phyloP scores from a whole-genome alignment of 2,888 invertebrate species.

The Salticus scenicus region DNA sequence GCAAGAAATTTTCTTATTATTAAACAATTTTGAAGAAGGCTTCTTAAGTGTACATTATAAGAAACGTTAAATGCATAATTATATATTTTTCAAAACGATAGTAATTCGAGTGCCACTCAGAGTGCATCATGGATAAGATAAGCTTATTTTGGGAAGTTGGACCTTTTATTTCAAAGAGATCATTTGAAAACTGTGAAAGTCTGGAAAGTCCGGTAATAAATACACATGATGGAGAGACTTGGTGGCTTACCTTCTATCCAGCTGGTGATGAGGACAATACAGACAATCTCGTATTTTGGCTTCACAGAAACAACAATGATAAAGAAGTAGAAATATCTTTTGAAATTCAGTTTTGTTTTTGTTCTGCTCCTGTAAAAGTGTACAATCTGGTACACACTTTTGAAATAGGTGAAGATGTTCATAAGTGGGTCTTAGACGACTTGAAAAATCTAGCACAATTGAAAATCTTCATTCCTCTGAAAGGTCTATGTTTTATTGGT shows the following conservation, averaged over 20 bases:
- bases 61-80: no score
- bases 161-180: not conserved
- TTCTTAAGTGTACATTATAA: no score
- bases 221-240: not conserved
- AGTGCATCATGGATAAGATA: not conserved
- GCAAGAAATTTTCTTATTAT: no score
- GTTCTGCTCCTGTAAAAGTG: conserved; percentile 21
- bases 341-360: conserved; percentile 33
- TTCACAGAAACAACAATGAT: conserved; percentile 11
- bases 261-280: conserved; percentile 20
- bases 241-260: conserved; percentile 36
- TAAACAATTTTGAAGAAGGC: no score
- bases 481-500: conserved; percentile 23
- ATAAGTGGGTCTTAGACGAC: conserved; percentile 31
- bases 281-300: conserved; percentile 24
- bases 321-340: not conserved
- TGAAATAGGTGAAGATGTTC: conserved; percentile 20
- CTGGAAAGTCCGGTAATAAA: conserved; percentile 25
- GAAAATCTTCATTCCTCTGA: conserved; percentile 34
- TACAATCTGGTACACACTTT: conserved; percentile 20
- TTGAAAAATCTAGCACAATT: conserved; percentile 27
- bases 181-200: conserved; percentile 19
- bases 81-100: no score
- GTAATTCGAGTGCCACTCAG: no score
- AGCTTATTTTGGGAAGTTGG: conserved; percentile 2